These are phyloP conservation scores for Cryptomyrus ogoouensis DNA, from an alignment of 2,113 vertebrate species.

Conservation along the genomic window DNA sequence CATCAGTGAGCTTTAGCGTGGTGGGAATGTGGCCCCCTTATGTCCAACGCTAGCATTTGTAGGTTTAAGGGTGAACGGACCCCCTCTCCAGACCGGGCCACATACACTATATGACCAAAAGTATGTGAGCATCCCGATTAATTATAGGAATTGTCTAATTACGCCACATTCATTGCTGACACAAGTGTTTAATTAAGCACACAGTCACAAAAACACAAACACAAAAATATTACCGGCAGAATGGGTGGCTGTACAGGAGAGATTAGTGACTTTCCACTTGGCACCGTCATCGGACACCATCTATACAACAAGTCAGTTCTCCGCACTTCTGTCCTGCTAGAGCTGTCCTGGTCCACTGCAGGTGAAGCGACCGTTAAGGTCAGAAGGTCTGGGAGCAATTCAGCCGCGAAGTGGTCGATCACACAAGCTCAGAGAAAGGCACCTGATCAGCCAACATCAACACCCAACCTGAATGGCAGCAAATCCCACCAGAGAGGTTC, in stretches of 20 bases:
- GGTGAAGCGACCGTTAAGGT: neutral
- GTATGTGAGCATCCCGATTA: neutral
- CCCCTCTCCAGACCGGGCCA: neutral
- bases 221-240: neutral
- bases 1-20: neutral
- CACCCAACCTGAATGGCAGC: neutral
- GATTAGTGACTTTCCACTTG: neutral
- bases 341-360: neutral
- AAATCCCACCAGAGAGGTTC: neutral
- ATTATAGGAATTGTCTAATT: neutral
- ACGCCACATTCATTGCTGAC: neutral
- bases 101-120: neutral
- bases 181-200: neutral
- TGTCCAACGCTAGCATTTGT: neutral
- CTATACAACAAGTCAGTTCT: neutral
- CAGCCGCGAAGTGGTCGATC: neutral
- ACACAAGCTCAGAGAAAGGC: neutral
- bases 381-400: neutral
- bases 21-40: neutral
- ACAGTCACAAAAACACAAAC: neutral
- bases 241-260: neutral
- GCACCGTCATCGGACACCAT: neutral
- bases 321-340: neutral
- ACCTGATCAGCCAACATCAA: neutral
- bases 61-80: neutral